Evolutionary conservation across 2,797 vertebrate species (phyloP), one percentile per base, ranked within the genome.

Genomic region (Dermochelys coriacea): DNA sequence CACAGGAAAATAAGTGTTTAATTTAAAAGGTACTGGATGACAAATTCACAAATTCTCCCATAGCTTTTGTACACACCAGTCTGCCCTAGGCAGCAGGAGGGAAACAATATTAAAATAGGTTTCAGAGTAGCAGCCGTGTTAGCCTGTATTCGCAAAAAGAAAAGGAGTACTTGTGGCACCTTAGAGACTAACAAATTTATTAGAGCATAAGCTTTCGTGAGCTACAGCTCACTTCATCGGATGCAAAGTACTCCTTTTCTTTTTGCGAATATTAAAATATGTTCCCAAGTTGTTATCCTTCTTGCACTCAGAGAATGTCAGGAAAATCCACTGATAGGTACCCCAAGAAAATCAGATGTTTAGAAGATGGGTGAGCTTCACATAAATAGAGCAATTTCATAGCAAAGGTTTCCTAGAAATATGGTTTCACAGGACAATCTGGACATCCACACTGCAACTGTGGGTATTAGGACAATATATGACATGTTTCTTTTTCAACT

Each of bases 21-120:
- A 4, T 19, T 31, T 9, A 19, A 61, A 86, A 71, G 47, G 29
- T 3, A 0, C 0, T 0, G 7, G 71, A 1, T 37, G 49, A 50
- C 0, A 0, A 61, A 1, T 12, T 49, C 45, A 50, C 0, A 0
- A 61, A 1, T 8, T 52, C 45, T 68, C 87, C 61, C 0, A 0
- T 5, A 5, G 52, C 68, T 6, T 37, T 31, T 77, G 15, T 12
- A 50, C 12, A 5, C 1, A 0, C 15, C 1, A 7, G 18, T 29
- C n/a, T 4, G 21, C 61, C 52, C 4, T 2, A 55, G 57, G 57
- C 12, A 57, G 80, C 34, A 5, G 7, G 31, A 45, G 2, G 0
- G 2, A 61, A 82, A 51, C 23, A 52, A 18, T 50, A 31, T 31
- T 25, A 68, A 68, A 37, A 68, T 71, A 49, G 15, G 27, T 0